Conservation (phyloP, 2,797 vertebrate genomes). For the Peromyscus eremicus region DNA sequence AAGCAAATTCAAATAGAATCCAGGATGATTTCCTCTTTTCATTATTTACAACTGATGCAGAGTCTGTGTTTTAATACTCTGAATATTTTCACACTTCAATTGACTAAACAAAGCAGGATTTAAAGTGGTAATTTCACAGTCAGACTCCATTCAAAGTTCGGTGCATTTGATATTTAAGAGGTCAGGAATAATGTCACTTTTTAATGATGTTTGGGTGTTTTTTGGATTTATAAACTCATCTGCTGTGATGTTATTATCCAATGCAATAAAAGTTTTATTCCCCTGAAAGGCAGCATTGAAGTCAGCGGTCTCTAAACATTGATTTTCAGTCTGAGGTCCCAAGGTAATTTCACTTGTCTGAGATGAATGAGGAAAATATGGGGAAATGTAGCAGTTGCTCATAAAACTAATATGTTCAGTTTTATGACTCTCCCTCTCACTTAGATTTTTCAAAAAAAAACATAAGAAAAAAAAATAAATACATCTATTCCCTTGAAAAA, state of each 20-base stretch:
- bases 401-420: neutral
- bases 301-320: conserved; percentile 27
- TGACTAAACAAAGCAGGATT: conserved; percentile 63
- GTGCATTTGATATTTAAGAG: conserved; percentile 55
- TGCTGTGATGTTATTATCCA: conserved; percentile 52
- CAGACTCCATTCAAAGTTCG: conserved; percentile 64
- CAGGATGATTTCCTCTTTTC: conserved; percentile 46
- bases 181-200: conserved; percentile 41
- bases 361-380: conserved; percentile 22
- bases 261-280: conserved; percentile 70
- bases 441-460: conserved; percentile 11
- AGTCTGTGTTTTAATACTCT: conserved; percentile 53
- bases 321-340: neutral
- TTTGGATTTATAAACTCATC: conserved; percentile 76
- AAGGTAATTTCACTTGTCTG: neutral
- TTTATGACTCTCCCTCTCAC: neutral
- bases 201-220: conserved; percentile 70
- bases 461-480: neutral
- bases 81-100: conserved; percentile 78
- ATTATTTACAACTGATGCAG: conserved; percentile 58
- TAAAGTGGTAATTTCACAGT: conserved; percentile 75
- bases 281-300: conserved; percentile 47
- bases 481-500: neutral
- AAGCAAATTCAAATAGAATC: conserved; percentile 41
- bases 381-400: neutral